Percentiles rank a stretch among this genome's conserved stretches.
Evolutionary conservation across 2,797 vertebrate species (phyloP).

Genomic region (Clarias platycephalus): DNA sequence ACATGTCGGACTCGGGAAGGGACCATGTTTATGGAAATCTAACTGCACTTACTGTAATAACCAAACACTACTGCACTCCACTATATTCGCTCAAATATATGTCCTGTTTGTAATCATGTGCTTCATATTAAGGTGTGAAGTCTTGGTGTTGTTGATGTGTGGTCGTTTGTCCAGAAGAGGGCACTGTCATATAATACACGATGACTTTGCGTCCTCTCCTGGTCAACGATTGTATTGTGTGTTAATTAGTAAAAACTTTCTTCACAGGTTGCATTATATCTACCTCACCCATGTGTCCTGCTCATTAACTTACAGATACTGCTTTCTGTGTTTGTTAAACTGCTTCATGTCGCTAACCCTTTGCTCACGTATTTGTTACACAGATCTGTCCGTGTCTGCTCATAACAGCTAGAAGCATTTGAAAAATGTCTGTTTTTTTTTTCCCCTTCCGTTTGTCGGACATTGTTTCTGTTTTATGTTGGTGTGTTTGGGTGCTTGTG

Average conservation of each 20-base stretch:
- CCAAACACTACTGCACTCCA: not conserved
- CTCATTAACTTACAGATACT: conserved; percentile 9
- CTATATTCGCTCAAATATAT: not conserved
- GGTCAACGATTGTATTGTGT: conserved; percentile 54
- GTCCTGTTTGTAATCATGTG: not conserved
- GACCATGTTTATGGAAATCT: conserved; percentile 55
- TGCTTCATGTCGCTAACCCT: conserved; percentile 42
- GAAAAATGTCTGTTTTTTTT: not conserved
- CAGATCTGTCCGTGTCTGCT: conserved; percentile 40
- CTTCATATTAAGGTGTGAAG: not conserved
- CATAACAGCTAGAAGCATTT: not conserved
- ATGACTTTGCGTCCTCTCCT: conserved; percentile 65
- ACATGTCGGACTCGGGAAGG: conserved; percentile 37
- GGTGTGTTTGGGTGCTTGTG: conserved; percentile 34
- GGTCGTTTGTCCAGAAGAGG: conserved; percentile 55
- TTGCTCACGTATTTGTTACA: not conserved
- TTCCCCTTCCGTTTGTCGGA: conserved; percentile 2
- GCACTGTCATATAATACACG: conserved; percentile 41
- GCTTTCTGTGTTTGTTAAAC: conserved; percentile 46
- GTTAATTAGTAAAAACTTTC: conserved; percentile 17
- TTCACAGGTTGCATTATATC: conserved; percentile 24
- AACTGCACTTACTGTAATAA: conserved; percentile 26
- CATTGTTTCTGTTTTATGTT: conserved; percentile 29
- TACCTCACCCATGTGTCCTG: not conserved
- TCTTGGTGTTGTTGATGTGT: not conserved